phyloP scores from a whole-genome alignment of 2,113 vertebrate species.

The Emberiza fucata region DNA sequence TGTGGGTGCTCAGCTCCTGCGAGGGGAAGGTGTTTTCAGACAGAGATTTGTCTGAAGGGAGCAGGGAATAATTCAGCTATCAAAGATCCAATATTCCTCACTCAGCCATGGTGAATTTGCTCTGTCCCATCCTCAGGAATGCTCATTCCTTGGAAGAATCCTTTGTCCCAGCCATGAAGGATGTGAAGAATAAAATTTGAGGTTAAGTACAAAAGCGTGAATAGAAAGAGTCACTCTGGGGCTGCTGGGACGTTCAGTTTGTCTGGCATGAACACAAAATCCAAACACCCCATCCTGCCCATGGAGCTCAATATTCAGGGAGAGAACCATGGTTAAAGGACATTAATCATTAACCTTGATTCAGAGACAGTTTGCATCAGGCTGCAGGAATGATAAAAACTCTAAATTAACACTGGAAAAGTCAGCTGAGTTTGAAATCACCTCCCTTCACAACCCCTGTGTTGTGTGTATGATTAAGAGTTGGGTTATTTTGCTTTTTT shows the following conservation, averaged over 20 bases:
- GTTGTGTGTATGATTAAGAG: fast-evolving
- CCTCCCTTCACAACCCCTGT: background rate
- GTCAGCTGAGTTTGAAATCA: background rate
- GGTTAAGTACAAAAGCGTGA: background rate
- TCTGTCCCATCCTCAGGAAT: background rate
- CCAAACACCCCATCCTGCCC: background rate
- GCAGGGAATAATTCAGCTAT: background rate
- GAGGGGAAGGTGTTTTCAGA: background rate
- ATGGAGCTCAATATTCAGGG: background rate
- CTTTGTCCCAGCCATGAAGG: background rate
- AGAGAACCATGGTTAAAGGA: background rate
- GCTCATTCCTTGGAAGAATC: background rate
- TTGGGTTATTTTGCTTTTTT: background rate
- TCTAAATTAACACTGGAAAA: background rate
- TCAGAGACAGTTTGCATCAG: background rate
- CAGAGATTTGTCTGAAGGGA: background rate
- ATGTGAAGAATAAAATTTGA: background rate
- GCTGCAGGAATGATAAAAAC: background rate
- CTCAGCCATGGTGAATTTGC: background rate
- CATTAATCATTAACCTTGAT: background rate
- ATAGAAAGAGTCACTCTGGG: background rate
- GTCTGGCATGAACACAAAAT: background rate
- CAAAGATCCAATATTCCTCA: background rate
- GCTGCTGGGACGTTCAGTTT: background rate
- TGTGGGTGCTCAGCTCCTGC: background rate